Conservation (phyloP, 2,888 invertebrate species). For the Conus canariensis region DNA sequence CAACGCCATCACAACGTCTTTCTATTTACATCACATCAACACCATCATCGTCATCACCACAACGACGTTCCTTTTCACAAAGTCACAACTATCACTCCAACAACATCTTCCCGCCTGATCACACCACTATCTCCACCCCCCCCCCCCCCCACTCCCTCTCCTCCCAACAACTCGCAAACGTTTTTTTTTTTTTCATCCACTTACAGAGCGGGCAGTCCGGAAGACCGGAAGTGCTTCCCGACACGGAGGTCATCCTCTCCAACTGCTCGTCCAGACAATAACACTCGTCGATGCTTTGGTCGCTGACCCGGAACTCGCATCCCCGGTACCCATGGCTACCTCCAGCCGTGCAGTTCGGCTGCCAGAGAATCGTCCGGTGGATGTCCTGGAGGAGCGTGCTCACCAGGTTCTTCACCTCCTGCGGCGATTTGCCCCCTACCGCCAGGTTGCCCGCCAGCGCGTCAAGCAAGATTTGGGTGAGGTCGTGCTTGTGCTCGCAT, state of each 20-base stretch:
- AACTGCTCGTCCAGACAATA: neutral
- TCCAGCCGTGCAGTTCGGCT: constrained; percentile 21
- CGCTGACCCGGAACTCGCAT: neutral
- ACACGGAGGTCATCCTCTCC: neutral
- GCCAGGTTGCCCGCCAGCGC: neutral
- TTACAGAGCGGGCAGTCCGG: constrained; percentile 19
- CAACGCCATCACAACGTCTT: too few species aligned
- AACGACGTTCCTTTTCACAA: too few species aligned
- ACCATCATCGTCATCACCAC: too few species aligned
- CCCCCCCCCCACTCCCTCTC: neutral
- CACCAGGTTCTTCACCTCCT: neutral
- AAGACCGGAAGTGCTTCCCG: neutral
- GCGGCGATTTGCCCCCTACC: neutral
- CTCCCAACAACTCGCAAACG: neutral
- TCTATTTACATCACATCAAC: too few species aligned
- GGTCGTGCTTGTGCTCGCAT: neutral
- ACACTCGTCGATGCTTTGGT: neutral
- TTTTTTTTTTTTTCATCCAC: neutral
- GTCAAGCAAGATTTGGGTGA: neutral
- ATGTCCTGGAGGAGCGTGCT: constrained; percentile 16
- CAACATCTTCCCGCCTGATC: too few species aligned
- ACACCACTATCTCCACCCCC: neutral
- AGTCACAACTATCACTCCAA: too few species aligned
- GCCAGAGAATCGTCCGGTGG: constrained; percentile 23
- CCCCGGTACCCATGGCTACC: constrained; percentile 24